phyloP scores from a whole-genome alignment of 2,113 vertebrate genomes.

The Cairina moschata region DNA sequence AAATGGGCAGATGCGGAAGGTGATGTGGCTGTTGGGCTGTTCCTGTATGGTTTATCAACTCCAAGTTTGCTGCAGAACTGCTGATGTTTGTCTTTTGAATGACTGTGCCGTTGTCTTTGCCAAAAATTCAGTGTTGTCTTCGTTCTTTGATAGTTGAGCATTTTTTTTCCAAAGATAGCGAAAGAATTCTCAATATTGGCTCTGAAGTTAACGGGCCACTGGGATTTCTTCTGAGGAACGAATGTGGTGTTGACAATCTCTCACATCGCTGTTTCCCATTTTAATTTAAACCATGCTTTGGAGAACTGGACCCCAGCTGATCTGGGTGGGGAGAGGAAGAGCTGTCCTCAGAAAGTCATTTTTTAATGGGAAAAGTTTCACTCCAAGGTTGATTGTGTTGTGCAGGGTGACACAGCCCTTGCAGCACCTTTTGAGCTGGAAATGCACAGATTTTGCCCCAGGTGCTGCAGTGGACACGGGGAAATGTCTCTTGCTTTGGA shows the following conservation, averaged over 20 bases:
- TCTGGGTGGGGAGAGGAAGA: neutral
- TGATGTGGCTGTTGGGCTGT: neutral
- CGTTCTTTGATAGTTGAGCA: fast-evolving
- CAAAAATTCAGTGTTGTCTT: neutral
- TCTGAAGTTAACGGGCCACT: fast-evolving
- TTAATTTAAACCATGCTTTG: neutral
- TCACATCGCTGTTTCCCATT: neutral
- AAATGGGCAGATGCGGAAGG: neutral
- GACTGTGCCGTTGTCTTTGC: neutral
- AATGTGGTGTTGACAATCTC: fast-evolving
- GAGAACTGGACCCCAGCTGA: neutral
- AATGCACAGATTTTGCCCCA: fast-evolving
- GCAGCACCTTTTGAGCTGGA: neutral
- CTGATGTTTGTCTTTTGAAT: neutral
- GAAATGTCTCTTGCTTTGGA: neutral
- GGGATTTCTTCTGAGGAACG: neutral
- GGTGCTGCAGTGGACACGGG: neutral
- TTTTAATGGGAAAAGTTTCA: neutral
- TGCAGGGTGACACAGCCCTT: neutral
- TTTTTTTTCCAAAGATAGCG: neutral
- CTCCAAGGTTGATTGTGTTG: neutral
- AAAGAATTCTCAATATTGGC: neutral
- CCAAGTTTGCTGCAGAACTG: neutral
- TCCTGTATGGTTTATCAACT: neutral
- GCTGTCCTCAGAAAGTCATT: neutral